phyloP scores from a whole-genome alignment of 2,113 vertebrate species.

The Callocephalon fimbriatum region DNA sequence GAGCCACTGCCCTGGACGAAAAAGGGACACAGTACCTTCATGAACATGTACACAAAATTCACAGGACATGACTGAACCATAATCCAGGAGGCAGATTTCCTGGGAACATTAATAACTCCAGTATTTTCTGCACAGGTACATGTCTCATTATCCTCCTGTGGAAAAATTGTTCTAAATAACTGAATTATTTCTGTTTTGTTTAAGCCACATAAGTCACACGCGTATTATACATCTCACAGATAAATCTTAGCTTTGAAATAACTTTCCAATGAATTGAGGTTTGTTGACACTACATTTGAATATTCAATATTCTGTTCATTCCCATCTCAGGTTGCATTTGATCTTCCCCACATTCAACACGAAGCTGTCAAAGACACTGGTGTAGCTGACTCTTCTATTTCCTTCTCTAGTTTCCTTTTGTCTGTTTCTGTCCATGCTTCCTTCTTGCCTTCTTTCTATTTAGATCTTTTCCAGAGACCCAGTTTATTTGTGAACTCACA shows the following conservation, averaged over 20 bases:
- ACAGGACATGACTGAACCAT: not conserved
- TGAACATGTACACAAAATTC: fast-evolving
- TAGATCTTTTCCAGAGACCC: not conserved
- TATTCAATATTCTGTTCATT: not conserved
- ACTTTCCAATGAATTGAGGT: not conserved
- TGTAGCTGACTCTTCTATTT: not conserved
- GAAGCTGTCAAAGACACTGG: not conserved
- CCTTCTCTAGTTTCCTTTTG: not conserved
- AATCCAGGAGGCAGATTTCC: not conserved
- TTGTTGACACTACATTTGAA: not conserved
- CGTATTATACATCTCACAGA: not conserved
- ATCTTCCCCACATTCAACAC: not conserved
- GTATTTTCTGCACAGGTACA: not conserved
- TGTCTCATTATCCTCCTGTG: not conserved
- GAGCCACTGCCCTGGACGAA: fast-evolving
- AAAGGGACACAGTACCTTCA: not conserved
- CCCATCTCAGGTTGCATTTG: not conserved
- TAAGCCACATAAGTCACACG: not conserved
- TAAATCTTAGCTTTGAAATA: not conserved
- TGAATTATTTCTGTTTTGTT: not conserved
- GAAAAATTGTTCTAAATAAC: not conserved
- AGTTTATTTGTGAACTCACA: not conserved
- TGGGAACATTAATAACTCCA: not conserved
- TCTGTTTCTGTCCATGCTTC: not conserved
- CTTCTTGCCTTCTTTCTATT: not conserved